These are phyloP conservation scores for Myotis findleyi DNA, from an alignment of 2,797 vertebrate genomes.

Conservation along the genomic window DNA sequence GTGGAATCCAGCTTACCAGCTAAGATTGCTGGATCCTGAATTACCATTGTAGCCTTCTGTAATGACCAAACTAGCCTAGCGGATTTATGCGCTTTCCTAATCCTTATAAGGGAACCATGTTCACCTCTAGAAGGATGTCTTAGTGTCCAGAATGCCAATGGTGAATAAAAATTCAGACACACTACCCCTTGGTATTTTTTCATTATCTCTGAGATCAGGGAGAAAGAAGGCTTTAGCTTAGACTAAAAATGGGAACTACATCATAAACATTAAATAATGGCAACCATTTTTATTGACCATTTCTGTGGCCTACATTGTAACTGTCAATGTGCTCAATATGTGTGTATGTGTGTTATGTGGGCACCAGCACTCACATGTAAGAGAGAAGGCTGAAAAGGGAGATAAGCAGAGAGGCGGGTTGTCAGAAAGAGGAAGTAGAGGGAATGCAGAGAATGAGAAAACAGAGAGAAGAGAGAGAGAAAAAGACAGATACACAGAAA, in stretches of 20 bases:
- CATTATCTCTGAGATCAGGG: neutral
- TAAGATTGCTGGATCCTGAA: constrained; percentile 13
- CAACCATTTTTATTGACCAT: neutral
- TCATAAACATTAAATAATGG: neutral
- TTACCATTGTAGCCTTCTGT: neutral
- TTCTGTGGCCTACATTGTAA: neutral
- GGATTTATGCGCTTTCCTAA: neutral
- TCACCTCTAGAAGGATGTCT: neutral
- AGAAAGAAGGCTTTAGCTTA: neutral
- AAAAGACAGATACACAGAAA: neutral
- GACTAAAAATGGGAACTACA: neutral
- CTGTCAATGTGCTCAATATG: neutral
- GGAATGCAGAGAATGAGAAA: neutral
- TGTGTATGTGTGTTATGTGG: neutral
- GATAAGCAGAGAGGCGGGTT: neutral
- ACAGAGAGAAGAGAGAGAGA: neutral
- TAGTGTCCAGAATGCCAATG: neutral
- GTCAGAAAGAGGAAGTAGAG: neutral
- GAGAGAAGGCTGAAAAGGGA: neutral
- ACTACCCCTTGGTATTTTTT: neutral
- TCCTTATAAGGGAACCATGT: neutral
- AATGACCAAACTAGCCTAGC: neutral
- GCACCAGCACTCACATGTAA: too few species aligned
- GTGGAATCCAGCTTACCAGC: neutral
- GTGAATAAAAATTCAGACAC: neutral